These are phyloP conservation scores for Propithecus deckenii DNA, from an alignment of 2,797 vertebrate species.

Conservation along the genomic window DNA sequence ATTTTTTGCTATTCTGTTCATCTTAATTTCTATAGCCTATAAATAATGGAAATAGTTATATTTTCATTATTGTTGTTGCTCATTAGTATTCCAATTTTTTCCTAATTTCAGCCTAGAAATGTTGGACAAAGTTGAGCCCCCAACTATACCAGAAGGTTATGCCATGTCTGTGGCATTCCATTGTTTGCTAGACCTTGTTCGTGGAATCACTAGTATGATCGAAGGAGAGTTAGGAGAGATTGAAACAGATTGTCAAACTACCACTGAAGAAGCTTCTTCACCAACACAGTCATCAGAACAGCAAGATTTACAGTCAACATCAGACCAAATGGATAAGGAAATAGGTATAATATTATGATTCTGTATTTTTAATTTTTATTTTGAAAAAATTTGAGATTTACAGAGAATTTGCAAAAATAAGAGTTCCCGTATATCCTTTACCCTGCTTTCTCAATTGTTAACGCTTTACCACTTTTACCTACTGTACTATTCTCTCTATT, in stretches of 20 bases:
- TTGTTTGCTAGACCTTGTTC: conserved; percentile 97
- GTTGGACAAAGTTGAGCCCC: conserved; percentile 99
- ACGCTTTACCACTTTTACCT: neutral
- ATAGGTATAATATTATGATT: conserved; percentile 85
- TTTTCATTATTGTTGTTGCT: conserved; percentile 42
- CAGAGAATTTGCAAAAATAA: neutral
- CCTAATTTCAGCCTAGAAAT: conserved; percentile 92
- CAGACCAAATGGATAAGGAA: conserved; percentile 87
- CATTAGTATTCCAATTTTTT: conserved; percentile 54
- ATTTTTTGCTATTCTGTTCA: neutral
- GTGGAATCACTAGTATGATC: conserved; percentile 97
- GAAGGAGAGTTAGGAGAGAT: conserved; percentile 91
- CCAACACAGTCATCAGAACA: conserved; percentile 80
- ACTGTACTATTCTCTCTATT: neutral
- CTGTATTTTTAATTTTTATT: neutral
- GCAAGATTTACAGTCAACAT: conserved; percentile 81
- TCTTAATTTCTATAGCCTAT: neutral
- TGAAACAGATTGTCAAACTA: conserved; percentile 75
- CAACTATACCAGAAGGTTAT: conserved; percentile 98
- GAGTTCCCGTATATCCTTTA: neutral
- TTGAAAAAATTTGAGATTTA: conserved; percentile 33
- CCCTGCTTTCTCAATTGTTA: neutral
- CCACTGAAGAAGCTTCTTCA: conserved; percentile 77
- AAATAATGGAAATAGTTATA: neutral
- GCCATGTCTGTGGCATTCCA: conserved; percentile 99